Evolutionary conservation across 1,140 invertebrate species (phyloP), one percentile per base, ranked within the genome.

Genomic region (Holotrichia oblita): DNA sequence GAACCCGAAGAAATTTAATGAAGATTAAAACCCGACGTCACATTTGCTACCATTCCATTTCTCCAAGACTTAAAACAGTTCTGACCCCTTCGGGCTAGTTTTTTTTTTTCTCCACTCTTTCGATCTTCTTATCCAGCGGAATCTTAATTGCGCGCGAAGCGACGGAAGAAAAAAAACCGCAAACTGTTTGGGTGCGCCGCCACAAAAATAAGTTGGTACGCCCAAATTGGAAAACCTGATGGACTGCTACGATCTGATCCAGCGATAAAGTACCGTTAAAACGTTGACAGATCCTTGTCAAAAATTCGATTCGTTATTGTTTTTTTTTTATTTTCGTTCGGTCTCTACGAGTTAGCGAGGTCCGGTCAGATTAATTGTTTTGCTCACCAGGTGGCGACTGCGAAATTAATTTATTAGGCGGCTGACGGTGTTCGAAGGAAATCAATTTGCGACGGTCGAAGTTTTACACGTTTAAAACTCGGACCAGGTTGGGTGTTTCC

Each of bases 231-330:
- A 17, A 55, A 55, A 55, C 48, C 17, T 55, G 48, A 14, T 17
- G 2, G 48, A 17, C 7, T 7, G 48, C 17, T 14, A 6, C 48
- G 48, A 55, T 55, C 48, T 7, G 12, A 55, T 17, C 6, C 6
- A n/a, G 14, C 48, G 48, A 55, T 55, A 55, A 55, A 55, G 48
- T 55, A 55, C 48, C 48, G 48, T 55, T 55, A 55, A 55, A n/a
- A 55, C 48, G 48, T 55, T 55, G 48, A 55, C 48, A 55, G 48
- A 55, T 55, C 14, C 48, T 55, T 55, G 48, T 55, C 48, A 55
- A 55, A 55, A 55, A 55, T 55, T 55, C 14, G 48, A 55, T 55
- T 55, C 48, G 48, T 2, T 34, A 34, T 34, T 34, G 27, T 17
- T 55, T 55, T 55, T 55, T 55, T 55, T 55, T 17, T n/a, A 14